Percentiles rank a stretch among this genome's conserved stretches.
Evolutionary conservation across 2,797 vertebrate genomes (phyloP).

Genomic region (Pangasius krempfi): DNA sequence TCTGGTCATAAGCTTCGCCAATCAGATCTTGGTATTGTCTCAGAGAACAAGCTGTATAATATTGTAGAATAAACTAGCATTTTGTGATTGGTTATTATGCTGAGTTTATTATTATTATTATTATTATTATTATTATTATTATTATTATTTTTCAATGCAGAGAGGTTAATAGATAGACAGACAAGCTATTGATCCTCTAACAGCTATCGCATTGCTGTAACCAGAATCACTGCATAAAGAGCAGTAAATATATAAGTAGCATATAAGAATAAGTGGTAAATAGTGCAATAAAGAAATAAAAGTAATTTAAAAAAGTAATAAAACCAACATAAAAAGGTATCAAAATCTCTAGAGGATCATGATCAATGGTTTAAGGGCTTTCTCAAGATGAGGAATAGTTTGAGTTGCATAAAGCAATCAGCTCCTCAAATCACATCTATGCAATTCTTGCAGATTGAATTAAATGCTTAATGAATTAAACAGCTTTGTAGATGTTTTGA

Average conservation of each 20-base stretch:
- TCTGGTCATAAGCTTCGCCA: background rate
- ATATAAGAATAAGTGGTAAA: background rate
- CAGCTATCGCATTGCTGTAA: background rate
- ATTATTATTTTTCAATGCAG: background rate
- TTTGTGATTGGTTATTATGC: background rate
- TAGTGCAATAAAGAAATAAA: background rate
- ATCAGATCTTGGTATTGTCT: background rate
- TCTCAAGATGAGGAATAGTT: background rate
- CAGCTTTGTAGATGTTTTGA: background rate
- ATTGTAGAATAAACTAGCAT: background rate
- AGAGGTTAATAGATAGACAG: background rate
- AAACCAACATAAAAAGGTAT: background rate
- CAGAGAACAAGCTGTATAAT: background rate
- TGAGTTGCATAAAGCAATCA: background rate
- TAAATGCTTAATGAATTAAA: too few relatives aligned
- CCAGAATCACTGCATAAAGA: background rate
- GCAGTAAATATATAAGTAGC: background rate
- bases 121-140: too few relatives aligned
- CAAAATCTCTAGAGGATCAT: background rate
- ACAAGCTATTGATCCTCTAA: conserved; percentile 1
- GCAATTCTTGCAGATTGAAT: background rate
- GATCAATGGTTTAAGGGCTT: background rate
- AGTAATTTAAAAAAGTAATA: background rate
- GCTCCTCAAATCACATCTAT: background rate
- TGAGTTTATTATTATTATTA: background rate